Conservation (phyloP, 2,888 invertebrate genomes). For the Zhengitettix transpicula region DNA sequence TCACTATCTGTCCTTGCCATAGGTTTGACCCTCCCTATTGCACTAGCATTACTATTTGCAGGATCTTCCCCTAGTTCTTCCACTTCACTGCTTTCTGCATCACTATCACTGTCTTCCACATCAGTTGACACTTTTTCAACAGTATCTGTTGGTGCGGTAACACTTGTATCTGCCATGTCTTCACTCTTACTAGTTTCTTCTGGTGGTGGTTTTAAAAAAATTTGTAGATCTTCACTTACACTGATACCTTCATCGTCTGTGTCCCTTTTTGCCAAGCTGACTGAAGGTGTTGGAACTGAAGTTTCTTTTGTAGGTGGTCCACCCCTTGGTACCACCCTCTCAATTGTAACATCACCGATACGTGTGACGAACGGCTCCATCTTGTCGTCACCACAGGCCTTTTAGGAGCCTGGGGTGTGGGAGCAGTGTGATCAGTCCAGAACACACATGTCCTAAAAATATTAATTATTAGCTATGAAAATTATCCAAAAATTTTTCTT, state of each 20-base stretch:
- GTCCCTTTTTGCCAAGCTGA: constrained; percentile 22
- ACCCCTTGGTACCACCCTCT: constrained; percentile 25
- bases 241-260: constrained; percentile 21
- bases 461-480: too few relatives aligned
- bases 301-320: constrained; percentile 13
- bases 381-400: too few relatives aligned
- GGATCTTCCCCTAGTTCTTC: constrained; percentile 8
- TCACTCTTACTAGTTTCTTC: constrained; percentile 12
- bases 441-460: too few relatives aligned
- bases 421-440: too few relatives aligned
- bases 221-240: constrained; percentile 9
- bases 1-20: constrained; percentile 7
- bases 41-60: not conserved
- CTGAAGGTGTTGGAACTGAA: constrained; percentile 4
- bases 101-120: constrained; percentile 7
- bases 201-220: constrained; percentile 9
- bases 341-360: constrained; percentile 42
- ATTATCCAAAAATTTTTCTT: too few relatives aligned
- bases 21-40: not conserved
- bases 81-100: constrained; percentile 7
- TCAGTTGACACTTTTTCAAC: not conserved
- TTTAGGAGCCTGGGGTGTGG: too few relatives aligned
- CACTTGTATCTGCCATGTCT: constrained; percentile 18
- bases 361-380: constrained; percentile 38
- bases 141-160: too few relatives aligned